Percentiles rank a stretch among this genome's conserved stretches.
Conservation (phyloP, 2,888 invertebrate genomes). For the Archips crataeganus region DNA sequence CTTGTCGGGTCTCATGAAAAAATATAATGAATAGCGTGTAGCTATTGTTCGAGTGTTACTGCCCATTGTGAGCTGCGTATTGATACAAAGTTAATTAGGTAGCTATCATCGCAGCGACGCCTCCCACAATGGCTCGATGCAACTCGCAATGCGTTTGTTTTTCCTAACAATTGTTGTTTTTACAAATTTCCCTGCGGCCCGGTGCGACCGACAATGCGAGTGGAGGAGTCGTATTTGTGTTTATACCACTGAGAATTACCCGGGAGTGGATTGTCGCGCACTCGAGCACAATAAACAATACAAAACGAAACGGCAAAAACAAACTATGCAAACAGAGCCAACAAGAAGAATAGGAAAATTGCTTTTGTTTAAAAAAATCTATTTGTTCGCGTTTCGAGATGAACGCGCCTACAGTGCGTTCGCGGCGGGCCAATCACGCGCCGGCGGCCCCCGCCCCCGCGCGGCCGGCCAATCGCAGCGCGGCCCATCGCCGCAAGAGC, state of each 20-base stretch:
- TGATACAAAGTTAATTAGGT: conserved; percentile 74
- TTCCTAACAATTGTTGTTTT: conserved; percentile 80
- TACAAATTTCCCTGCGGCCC: conserved; percentile 75
- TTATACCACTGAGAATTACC: conserved; percentile 82
- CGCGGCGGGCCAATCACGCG: conserved; percentile 73
- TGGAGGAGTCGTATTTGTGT: conserved; percentile 63
- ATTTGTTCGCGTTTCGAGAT: conserved; percentile 82
- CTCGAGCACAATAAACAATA: conserved; percentile 82
- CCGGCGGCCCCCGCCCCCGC: conserved; percentile 75
- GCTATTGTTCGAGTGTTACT: conserved; percentile 41
- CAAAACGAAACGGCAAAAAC: conserved; percentile 82
- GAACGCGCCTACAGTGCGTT: conserved; percentile 78
- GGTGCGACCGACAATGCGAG: conserved; percentile 65
- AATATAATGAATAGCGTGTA: conserved; percentile 28
- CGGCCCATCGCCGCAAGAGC: conserved; percentile 72
- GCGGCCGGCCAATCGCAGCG: conserved; percentile 70
- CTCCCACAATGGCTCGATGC: conserved; percentile 55
- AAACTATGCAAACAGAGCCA: conserved; percentile 80
- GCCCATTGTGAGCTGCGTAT: conserved; percentile 60
- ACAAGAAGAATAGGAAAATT: conserved; percentile 86
- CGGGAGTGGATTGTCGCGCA: conserved; percentile 82
- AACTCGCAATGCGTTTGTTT: conserved; percentile 64
- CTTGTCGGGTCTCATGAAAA: conserved; percentile 26
- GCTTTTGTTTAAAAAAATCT: conserved; percentile 85
- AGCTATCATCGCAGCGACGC: conserved; percentile 48